These are phyloP conservation scores for Leptoteleia sp. DNA, from an alignment of 1,140 invertebrate species.

Conservation along the genomic window DNA sequence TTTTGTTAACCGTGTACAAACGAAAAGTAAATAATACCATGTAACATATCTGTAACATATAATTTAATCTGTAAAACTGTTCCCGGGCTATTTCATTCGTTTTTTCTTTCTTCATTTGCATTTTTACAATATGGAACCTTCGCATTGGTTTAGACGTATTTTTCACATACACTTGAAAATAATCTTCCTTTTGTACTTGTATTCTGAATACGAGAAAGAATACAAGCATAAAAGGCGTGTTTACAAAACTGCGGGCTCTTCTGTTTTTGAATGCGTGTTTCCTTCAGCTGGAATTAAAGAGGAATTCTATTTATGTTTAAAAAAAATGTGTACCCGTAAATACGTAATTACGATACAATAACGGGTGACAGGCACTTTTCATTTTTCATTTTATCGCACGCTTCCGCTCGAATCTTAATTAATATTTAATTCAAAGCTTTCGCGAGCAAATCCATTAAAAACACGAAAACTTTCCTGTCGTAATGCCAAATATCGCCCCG, in stretches of 20 bases:
- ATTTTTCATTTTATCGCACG: background rate
- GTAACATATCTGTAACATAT: no score
- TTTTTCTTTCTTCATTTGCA: no score
- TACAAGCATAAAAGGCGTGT: background rate
- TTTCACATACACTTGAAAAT: background rate
- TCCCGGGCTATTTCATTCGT: no score
- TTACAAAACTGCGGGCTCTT: background rate
- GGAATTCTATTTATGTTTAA: background rate
- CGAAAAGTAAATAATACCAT: no score
- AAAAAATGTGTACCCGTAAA: background rate
- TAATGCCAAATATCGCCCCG: no score
- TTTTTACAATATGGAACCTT: no score
- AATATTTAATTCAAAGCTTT: constrained; percentile 1
- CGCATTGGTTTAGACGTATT: background rate
- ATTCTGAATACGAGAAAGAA: background rate
- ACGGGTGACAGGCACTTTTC: background rate
- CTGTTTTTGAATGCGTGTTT: background rate
- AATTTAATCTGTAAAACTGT: no score
- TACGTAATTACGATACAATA: background rate
- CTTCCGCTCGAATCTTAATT: background rate
- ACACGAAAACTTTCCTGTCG: background rate
- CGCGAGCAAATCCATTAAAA: background rate
- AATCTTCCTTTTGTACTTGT: background rate
- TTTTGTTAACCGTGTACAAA: no score
- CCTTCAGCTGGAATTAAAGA: background rate